Base-by-base conservation (phyloP, 2,888 invertebrate species). In the Stramonita haemastoma region DNA sequence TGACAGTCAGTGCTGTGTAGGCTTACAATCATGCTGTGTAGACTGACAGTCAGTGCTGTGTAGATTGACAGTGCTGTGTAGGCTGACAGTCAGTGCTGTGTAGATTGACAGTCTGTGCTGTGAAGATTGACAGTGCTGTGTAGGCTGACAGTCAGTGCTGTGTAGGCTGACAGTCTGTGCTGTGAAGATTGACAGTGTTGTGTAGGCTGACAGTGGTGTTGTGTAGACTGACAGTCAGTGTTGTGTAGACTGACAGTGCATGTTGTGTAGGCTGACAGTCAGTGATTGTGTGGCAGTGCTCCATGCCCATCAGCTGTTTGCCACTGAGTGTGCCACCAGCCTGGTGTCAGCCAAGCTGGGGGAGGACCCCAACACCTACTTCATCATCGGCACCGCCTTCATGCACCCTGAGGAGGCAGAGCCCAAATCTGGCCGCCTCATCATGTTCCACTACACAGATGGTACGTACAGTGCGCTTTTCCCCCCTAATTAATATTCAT, bases 351-450 rank as follows among this genome's bases (percentile, higher is more conserved):
- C 98, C 90, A 97, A 97, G 95, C 96, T 99, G 87, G 98, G 98
- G 2, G 98, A 99, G 94, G 99, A 99, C 96, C 97, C 98, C 0
- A 98, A 97, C 93, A 97, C 98, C 6, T 99, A 99, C 96, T 99
- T 98, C 96, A 97, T 99, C 29, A 95, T 96, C 57, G 99, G 99
- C 90, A 99, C 99, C 0, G 99, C 99, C 1, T 96, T 98, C 88
- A 97, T 99, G 8, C 98, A 98, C 96, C 98, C 98, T 0, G 99
- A 99, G 95, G 99, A 99, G 95, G 97, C 98, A 0, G 99, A 99
- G 95, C 98, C 99, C 0, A 99, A 98, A 96, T 97, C 98, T 96
- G 98, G 99, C 19, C 97, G 99, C 90, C 97, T 99, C 92, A 96
- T 99, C 60, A 97, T 99, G 89, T 99, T 99, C 96, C 98, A 98